Conservation (phyloP, 2,888 invertebrate genomes). For the Dermolepida albohirtum region DNA sequence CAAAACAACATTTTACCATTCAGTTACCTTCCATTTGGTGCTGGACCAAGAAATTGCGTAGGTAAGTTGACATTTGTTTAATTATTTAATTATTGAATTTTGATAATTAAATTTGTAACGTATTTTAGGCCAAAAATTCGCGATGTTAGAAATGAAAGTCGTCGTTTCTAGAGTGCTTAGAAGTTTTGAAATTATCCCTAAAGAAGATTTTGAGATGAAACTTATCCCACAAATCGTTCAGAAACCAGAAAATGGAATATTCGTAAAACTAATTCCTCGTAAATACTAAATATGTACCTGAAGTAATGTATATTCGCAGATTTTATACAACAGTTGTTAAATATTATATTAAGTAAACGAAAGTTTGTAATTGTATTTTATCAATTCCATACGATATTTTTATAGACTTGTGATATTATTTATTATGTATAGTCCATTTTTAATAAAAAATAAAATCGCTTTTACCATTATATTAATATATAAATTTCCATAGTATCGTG, state of each 20-base stretch:
- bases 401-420: too few relatives aligned
- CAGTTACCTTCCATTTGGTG: slow-evolving; percentile 59
- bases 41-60: slow-evolving; percentile 58
- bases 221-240: slow-evolving; percentile 41
- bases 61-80: slow-evolving; percentile 20
- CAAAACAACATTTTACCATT: slow-evolving; percentile 53
- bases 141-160: slow-evolving; percentile 68
- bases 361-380: too few relatives aligned
- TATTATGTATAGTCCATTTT: too few relatives aligned
- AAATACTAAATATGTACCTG: slow-evolving; percentile 24
- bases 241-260: slow-evolving; percentile 41
- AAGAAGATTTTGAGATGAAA: slow-evolving; percentile 33
- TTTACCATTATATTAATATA: too few relatives aligned
- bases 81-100: not conserved
- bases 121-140: slow-evolving; percentile 62
- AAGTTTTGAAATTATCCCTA: slow-evolving; percentile 60
- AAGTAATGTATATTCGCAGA: too few relatives aligned
- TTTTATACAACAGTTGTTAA: too few relatives aligned
- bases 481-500: too few relatives aligned
- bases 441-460: too few relatives aligned
- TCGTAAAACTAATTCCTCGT: slow-evolving; percentile 23
- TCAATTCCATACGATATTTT: too few relatives aligned
- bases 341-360: too few relatives aligned
- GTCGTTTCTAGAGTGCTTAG: slow-evolving; percentile 67
- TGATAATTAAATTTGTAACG: not conserved